Evolutionary conservation across 2,888 invertebrate species (phyloP), one percentile per base, ranked within the genome.

Genomic region (Ischnus inquisitorius): DNA sequence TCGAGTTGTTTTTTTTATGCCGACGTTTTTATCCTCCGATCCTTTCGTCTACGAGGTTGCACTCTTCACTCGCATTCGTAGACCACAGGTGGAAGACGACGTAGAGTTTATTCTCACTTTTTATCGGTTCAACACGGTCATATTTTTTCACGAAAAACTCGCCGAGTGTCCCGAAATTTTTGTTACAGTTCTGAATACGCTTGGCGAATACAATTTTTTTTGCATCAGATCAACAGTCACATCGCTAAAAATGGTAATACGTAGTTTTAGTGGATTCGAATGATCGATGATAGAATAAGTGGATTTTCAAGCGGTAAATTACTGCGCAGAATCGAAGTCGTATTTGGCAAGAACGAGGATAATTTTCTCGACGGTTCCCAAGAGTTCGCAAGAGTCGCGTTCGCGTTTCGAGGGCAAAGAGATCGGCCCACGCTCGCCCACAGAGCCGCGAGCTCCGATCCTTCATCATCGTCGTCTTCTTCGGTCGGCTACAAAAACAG

Each of bases 361-460:
- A 43, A 74, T 82, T 80, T 80, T 74, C 64, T 46, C 54, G 43
- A 34, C 12, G 41, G 72, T 85, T 57, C 67, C 72, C 79, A 79
- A 80, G 83, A 84, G 81, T 83, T 84, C 83, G 77, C 83, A 81
- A 86, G 85, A 85, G 74, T 76, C 48, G 54, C 60, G 78, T 71
- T 80, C 78, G 75, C 74, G 75, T 84, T 84, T 86, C 82, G 84
- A 72, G 76, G 82, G 79, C 76, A 81, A 71, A 72, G 83, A 79
- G 74, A 78, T 76, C 87, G 75, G 65, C 91, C 91, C 88, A 91
- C 91, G 89, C 87, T 87, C 91, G 90, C 91, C 91, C 90, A 91
- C 91, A 83, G 81, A 85, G 5, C 34, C 5, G 8, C 0, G 84
- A 76, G 74, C 76, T 82, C 80, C 80, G 76, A 79, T 86, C n/a